phyloP scores from a whole-genome alignment of 2,113 vertebrate species.

The Python bivittatus region DNA sequence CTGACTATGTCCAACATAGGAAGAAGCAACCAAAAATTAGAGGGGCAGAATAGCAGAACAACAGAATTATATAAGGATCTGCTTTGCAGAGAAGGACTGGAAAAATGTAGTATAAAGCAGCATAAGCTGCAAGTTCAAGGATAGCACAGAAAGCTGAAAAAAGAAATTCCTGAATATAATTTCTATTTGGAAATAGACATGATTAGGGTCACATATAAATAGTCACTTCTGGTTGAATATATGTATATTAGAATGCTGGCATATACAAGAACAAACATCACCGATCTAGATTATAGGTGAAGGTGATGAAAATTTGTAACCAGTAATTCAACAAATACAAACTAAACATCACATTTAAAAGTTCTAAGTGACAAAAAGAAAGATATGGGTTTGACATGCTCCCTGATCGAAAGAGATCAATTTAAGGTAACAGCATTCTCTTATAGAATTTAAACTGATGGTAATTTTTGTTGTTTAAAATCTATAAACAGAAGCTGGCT shows the following conservation, averaged over 20 bases:
- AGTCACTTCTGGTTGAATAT: background rate
- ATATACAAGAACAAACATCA: background rate
- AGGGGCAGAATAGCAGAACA: background rate
- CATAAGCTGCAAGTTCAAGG: background rate
- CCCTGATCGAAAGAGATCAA: background rate
- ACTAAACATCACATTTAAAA: background rate
- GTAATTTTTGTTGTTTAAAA: background rate
- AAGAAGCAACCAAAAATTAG: background rate
- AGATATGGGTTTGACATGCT: background rate
- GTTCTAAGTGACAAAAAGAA: background rate
- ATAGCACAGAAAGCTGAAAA: background rate
- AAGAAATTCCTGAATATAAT: too few relatives aligned
- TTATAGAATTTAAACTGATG: background rate
- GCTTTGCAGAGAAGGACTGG: background rate
- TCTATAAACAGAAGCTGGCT: background rate
- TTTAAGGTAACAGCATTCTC: background rate
- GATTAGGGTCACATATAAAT: background rate
- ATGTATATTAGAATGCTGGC: background rate
- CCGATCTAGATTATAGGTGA: background rate
- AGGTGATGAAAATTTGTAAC: background rate
- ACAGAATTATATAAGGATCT: background rate
- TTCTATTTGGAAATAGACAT: background rate
- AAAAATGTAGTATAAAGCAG: background rate
- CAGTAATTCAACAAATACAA: background rate
- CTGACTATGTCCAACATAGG: background rate